These are phyloP conservation scores for Leptinotarsa defecta DNA, from an alignment of 1,140 invertebrate species.

Conservation along the genomic window DNA sequence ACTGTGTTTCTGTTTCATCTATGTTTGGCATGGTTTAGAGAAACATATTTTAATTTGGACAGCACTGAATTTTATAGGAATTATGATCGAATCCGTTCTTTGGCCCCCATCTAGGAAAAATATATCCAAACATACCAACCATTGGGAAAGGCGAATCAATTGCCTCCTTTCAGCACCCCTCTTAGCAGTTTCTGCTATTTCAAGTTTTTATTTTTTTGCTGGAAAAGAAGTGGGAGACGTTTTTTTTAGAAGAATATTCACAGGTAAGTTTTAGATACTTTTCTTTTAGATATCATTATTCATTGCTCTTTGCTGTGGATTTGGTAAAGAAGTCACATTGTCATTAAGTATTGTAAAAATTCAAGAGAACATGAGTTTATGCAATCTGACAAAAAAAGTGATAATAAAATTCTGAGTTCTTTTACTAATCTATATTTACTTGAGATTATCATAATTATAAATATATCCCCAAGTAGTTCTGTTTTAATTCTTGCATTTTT, in stretches of 20 bases:
- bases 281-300: no score
- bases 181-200: slow-evolving; percentile 76
- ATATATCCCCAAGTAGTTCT: no score
- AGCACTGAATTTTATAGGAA: slow-evolving; percentile 77
- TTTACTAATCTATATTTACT: no score
- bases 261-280: slow-evolving; percentile 36
- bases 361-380: no score
- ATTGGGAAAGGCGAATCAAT: slow-evolving; percentile 62
- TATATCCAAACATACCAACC: slow-evolving; percentile 35
- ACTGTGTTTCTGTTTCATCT: slow-evolving; percentile 83
- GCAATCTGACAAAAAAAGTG: no score
- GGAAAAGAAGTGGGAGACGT: slow-evolving; percentile 72
- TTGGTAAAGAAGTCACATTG: no score
- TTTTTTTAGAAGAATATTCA: slow-evolving; percentile 59
- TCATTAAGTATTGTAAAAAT: no score
- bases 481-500: no score
- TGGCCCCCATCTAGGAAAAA: neutral
- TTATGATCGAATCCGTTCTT: slow-evolving; percentile 67
- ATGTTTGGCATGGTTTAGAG: slow-evolving; percentile 86
- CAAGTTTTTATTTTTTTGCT: slow-evolving; percentile 86
- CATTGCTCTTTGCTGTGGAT: no score
- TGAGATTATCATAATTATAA: no score
- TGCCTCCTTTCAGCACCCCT: slow-evolving; percentile 72
- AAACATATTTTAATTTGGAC: slow-evolving; percentile 84
- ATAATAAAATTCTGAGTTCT: no score